Evolutionary conservation across 2,888 invertebrate genomes (phyloP).

Genomic region (Melanargia galathea): DNA sequence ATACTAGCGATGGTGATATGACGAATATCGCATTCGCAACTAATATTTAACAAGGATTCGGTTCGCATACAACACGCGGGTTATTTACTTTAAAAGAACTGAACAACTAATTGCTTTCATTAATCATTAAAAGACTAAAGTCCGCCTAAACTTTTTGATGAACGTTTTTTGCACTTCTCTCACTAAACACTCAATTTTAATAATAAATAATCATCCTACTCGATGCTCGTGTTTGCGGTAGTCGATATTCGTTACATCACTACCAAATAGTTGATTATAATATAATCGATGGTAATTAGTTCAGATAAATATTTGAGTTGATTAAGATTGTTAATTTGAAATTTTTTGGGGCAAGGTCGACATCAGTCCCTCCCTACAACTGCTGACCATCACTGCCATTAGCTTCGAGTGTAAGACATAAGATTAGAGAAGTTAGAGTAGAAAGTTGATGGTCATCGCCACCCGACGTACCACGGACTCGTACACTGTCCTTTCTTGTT

Average conservation of each 20-base stretch:
- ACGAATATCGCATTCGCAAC: not conserved
- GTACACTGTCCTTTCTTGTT: conserved; percentile 19
- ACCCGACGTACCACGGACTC: conserved; percentile 32
- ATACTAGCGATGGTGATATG: not conserved
- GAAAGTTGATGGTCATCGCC: conserved; percentile 43
- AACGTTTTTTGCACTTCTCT: no score
- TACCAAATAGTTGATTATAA: conserved; percentile 18
- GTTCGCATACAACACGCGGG: not conserved
- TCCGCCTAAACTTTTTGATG: conserved; percentile 1
- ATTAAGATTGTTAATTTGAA: conserved; percentile 54
- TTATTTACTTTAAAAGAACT: not conserved
- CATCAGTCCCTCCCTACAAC: conserved; percentile 68
- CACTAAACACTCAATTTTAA: no score
- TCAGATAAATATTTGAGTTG: conserved; percentile 55
- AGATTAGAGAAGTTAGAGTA: conserved; percentile 51
- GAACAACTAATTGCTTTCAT: not conserved
- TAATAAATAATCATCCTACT: no score
- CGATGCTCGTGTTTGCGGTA: not conserved
- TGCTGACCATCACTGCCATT: conserved; percentile 77
- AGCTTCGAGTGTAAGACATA: conserved; percentile 59
- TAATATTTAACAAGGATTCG: not conserved
- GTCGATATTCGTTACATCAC: conserved; percentile 10
- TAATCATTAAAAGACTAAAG: not conserved
- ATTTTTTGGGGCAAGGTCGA: conserved; percentile 61
- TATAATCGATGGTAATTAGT: conserved; percentile 46